Evolutionary conservation across 2,113 vertebrate species (phyloP).

Genomic region (Zootoca vivipara): DNA sequence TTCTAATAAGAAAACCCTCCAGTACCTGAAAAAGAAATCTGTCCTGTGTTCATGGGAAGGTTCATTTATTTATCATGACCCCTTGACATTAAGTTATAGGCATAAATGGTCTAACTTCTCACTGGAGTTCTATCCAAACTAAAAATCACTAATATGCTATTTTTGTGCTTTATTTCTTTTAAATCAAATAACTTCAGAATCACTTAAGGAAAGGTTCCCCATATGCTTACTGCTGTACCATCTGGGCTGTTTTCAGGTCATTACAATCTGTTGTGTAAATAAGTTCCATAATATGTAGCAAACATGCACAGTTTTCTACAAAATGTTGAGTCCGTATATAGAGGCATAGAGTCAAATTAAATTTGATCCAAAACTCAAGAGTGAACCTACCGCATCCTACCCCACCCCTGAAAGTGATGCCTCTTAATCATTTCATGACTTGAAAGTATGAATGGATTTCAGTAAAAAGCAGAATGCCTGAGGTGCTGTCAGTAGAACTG

Average conservation of each 20-base stretch:
- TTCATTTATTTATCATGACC: not conserved
- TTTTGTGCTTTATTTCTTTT: conserved; percentile 13
- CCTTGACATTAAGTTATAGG: not conserved
- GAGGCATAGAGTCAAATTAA: not conserved
- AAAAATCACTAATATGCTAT: not conserved
- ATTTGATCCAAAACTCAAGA: not conserved
- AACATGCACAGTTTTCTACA: not conserved
- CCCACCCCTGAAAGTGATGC: not conserved
- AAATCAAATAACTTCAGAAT: not conserved
- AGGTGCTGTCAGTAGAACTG: not conserved
- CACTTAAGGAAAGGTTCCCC: not conserved
- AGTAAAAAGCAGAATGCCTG: not conserved
- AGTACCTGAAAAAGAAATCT: not conserved
- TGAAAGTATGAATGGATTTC: not conserved
- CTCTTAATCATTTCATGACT: not conserved
- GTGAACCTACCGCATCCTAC: not conserved
- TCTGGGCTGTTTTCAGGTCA: conserved; percentile 16
- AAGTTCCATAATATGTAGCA: rapidly evolving
- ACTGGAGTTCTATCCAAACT: not conserved
- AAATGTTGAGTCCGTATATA: not conserved
- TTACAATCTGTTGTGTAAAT: not conserved
- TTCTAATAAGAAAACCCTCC: not conserved
- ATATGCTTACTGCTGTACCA: conserved; percentile 6
- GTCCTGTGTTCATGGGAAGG: not conserved
- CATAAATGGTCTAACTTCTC: not conserved